A percentile compares a stretch with the other conserved stretches of the same genome.
Evolutionary conservation across 2,113 vertebrate genomes (phyloP).

Genomic region (Myocastor coypus): DNA sequence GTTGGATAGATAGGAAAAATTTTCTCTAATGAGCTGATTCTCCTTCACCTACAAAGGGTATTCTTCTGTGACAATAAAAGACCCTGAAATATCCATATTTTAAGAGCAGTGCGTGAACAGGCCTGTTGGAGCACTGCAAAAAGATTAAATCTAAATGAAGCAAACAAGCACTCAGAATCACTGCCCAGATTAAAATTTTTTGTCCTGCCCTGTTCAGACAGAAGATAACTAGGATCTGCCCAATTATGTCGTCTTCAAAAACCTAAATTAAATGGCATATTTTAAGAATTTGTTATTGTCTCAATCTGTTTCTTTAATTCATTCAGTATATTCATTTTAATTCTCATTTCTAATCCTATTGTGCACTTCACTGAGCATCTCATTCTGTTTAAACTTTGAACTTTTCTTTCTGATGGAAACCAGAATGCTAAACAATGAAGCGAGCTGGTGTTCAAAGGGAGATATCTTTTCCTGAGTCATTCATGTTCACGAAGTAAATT

Average conservation of each 20-base stretch:
- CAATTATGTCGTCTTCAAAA: not conserved
- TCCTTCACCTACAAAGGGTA: slow-evolving; percentile 21
- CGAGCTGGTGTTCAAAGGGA: slow-evolving; percentile 42
- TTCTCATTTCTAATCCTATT: not conserved
- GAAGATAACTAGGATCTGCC: not conserved
- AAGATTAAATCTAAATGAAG: slow-evolving; percentile 29
- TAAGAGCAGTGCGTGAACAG: not conserved
- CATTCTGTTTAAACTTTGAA: slow-evolving; percentile 44
- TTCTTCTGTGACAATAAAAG: not conserved
- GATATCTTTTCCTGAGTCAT: slow-evolving; percentile 47
- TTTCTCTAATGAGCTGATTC: not conserved
- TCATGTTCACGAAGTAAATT: slow-evolving; percentile 62
- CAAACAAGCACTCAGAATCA: not conserved
- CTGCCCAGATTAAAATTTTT: not conserved
- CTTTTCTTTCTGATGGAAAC: slow-evolving; percentile 43
- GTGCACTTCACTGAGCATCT: not conserved
- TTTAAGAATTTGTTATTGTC: slow-evolving; percentile 48
- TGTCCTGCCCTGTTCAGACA: not conserved
- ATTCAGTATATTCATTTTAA: slow-evolving; percentile 39
- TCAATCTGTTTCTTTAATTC: slow-evolving; percentile 20
- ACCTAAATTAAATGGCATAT: slow-evolving; percentile 3
- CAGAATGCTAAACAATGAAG: not conserved
- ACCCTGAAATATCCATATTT: not conserved
- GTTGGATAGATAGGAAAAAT: not conserved
- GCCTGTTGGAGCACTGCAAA: not conserved